Conservation (phyloP, 2,797 vertebrate species). For the Eulemur mongoz region DNA sequence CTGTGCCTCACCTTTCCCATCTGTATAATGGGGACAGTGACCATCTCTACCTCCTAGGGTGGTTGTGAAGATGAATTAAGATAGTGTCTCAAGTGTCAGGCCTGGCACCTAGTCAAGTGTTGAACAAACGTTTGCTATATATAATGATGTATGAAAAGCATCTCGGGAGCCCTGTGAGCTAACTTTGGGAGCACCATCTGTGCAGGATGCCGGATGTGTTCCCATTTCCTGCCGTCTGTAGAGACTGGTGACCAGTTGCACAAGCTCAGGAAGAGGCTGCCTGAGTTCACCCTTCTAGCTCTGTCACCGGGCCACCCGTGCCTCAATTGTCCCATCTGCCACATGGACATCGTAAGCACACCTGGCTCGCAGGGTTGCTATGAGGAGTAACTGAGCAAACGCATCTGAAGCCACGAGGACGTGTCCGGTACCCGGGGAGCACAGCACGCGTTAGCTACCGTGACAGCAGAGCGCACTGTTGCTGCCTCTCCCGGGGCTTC, state of each 20-base stretch:
- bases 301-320: accelerated
- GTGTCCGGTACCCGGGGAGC: accelerated
- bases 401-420: background rate
- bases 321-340: background rate
- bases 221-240: background rate
- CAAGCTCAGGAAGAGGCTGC: background rate
- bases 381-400: background rate
- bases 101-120: background rate
- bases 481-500: background rate
- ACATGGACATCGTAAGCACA: background rate
- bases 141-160: background rate
- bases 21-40: background rate
- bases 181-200: background rate
- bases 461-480: accelerated
- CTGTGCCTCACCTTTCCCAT: background rate
- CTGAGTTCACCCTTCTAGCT: background rate
- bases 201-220: background rate
- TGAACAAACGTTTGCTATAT: background rate
- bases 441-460: background rate
- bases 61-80: background rate
- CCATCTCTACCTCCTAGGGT: background rate
- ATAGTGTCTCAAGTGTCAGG: background rate
- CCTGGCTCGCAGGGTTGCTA: background rate
- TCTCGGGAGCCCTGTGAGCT: background rate
- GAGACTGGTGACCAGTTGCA: background rate